Conservation (phyloP, 2,797 vertebrate species). For the Neomorphus geoffroyi region DNA sequence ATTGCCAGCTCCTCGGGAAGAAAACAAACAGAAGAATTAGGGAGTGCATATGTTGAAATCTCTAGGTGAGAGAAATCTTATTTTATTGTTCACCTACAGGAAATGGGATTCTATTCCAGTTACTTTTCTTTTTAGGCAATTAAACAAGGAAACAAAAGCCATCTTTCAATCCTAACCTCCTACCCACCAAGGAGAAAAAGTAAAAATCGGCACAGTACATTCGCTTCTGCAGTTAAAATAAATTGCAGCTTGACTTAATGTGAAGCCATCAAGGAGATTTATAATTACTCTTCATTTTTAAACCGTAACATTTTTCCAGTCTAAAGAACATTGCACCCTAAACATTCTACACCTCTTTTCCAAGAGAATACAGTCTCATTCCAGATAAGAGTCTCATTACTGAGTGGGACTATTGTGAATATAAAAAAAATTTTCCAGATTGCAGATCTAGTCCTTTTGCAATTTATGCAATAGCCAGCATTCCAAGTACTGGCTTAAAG, state of each 20-base stretch:
- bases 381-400: constrained; percentile 10
- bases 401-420: not conserved
- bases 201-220: not conserved
- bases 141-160: constrained; percentile 46
- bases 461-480: not conserved
- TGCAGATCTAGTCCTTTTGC: not conserved
- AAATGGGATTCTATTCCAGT: not conserved
- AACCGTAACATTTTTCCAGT: not conserved
- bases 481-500: not conserved
- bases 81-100: not conserved
- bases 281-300: constrained; percentile 35
- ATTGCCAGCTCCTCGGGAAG: not conserved
- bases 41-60: not conserved
- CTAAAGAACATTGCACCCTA: not conserved
- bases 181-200: not conserved
- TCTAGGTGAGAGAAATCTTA: not conserved
- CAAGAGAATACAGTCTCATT: not conserved
- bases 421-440: not conserved
- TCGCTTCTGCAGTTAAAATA: not conserved
- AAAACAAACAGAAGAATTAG: not conserved
- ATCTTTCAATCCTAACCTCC: not conserved
- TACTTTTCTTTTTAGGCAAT: not conserved
- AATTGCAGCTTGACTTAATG: constrained; percentile 1
- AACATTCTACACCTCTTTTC: not conserved
- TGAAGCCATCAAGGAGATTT: constrained; percentile 27